Base-by-base conservation (phyloP, 2,797 vertebrate species). In the Sebastes steindachneri region DNA sequence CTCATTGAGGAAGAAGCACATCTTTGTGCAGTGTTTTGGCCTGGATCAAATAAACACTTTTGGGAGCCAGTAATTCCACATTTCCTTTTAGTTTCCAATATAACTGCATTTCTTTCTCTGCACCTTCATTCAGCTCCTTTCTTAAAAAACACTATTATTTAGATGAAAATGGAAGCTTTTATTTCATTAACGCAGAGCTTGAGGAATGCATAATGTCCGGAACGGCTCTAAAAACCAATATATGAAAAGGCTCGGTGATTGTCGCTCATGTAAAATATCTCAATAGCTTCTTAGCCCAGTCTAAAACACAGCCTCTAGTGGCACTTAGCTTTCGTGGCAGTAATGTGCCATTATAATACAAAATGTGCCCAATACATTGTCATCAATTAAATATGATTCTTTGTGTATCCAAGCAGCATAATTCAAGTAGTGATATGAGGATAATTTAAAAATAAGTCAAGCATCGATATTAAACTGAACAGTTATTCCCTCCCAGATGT, bases 401-500 rank as follows among this genome's bases (percentile, higher is more conserved):
- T 19, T 82, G 6, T 17, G 19, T 62, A 62, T 83, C 58, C 29
- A 48, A 63, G 23, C 58, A 54, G 51, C 4, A 28, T 63, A 75
- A 75, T 73, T 68, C 7, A 35, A 68, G 51, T 5, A 14, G 37
- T 31, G 28, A 57, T 68, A 53, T 33, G 10, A 79, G 7, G 25
- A 4, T 58, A 26, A 55, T 80, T 67, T 28, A 14, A 57, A 62
- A 85, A 66, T 72, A 68, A 73, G 53, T 75, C n/a, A 37, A 29
- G 51, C 76, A 51, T 85, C 65, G 57, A 79, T 86, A 69, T 77
- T 79, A 68, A 80, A 76, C 23, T 7, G 48, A 82, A 60, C 53
- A 14, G 35, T 73, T 68, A 17, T 17, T 31, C 2, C 26, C 21
- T 67, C 76, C 41, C 88, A 86, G 86, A 77, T 91, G 75, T 87